A percentile compares a stretch with the other conserved stretches of the same genome.
Evolutionary conservation across 2,113 vertebrate species (phyloP).

Genomic region (Vanacampus margaritifer): DNA sequence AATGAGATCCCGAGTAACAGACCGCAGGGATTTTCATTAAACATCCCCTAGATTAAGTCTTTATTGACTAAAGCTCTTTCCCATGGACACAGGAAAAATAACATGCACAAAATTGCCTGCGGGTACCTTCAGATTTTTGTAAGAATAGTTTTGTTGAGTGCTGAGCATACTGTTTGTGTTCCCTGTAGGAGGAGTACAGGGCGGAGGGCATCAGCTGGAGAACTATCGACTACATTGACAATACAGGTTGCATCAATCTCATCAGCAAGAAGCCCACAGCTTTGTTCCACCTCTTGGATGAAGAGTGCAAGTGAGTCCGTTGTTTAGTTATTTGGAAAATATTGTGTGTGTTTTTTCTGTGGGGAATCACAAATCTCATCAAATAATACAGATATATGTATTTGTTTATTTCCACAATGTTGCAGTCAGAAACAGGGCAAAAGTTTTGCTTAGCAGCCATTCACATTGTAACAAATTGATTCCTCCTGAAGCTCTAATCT

Average conservation of each 20-base stretch:
- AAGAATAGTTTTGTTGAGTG: background rate
- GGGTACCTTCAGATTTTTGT: background rate
- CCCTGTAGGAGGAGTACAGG: constrained; percentile 88
- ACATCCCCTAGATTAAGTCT: constrained; percentile 52
- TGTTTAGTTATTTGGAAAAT: background rate
- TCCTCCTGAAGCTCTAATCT: too few species aligned
- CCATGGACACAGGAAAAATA: constrained; percentile 46
- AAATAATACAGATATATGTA: background rate
- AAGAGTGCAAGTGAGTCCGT: constrained; percentile 95
- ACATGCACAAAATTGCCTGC: constrained; percentile 13
- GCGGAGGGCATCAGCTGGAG: constrained; percentile 94
- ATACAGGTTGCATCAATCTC: constrained; percentile 91
- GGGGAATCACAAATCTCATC: background rate
- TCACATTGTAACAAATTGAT: too few species aligned
- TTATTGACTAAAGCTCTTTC: constrained; percentile 59
- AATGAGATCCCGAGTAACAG: constrained; percentile 5
- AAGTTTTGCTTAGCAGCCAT: too few species aligned
- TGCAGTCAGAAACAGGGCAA: too few species aligned
- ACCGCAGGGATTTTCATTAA: constrained; percentile 56
- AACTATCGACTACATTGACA: constrained; percentile 97
- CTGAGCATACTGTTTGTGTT: constrained; percentile 8
- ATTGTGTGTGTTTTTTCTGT: background rate
- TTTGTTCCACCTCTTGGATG: constrained; percentile 94
- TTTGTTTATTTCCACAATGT: background rate
- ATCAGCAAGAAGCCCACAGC: constrained; percentile 98